Evolutionary conservation across 1,140 invertebrate species (phyloP).

Genomic region (Pseudobourletiella spinata): DNA sequence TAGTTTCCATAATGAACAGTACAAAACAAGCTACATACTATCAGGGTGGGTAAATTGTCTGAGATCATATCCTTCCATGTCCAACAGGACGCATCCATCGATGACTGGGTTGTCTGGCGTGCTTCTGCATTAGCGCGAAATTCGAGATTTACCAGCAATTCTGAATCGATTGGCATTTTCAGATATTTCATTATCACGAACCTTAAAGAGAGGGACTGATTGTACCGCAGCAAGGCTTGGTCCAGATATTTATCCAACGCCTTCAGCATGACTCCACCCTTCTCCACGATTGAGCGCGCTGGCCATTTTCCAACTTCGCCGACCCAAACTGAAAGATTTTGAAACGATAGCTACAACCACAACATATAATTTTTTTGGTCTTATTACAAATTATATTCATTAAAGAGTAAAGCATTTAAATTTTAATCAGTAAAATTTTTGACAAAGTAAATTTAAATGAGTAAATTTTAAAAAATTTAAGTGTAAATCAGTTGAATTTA

Average conservation of each 20-base stretch:
- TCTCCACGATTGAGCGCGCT: background rate
- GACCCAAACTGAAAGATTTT: too few species aligned
- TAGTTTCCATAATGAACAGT: background rate
- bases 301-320: background rate
- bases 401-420: too few species aligned
- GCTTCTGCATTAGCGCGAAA: background rate
- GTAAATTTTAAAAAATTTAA: too few species aligned
- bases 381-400: too few species aligned
- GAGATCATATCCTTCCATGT: conserved; percentile 3
- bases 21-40: background rate
- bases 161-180: too few species aligned
- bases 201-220: background rate
- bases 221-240: background rate
- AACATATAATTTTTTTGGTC: too few species aligned
- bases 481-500: too few species aligned
- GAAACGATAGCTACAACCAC: too few species aligned
- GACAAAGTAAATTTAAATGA: too few species aligned
- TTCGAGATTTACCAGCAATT: background rate
- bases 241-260: background rate
- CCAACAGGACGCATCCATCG: background rate
- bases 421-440: too few species aligned
- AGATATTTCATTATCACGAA: too few species aligned
- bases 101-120: background rate
- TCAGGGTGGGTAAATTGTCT: background rate
- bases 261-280: background rate